Conservation (phyloP, 2,113 vertebrate species). For the Bombycilla garrulus region DNA sequence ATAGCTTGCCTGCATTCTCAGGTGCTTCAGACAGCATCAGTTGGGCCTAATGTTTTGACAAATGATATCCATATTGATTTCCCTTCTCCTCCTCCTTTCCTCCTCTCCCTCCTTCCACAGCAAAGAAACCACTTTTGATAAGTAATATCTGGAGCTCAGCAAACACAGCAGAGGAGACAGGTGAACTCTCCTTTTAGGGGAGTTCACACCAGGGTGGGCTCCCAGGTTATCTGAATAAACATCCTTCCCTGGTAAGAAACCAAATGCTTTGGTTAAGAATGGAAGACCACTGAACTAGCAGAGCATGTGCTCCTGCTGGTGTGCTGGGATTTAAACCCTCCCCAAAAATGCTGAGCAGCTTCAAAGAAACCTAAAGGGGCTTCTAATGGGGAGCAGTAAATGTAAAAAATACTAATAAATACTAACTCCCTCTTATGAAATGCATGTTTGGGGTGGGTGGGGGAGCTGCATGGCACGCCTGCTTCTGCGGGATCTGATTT, state of each 20-base stretch:
- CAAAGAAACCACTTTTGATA: neutral
- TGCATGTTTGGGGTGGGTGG: neutral
- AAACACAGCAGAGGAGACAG: neutral
- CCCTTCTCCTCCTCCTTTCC: neutral
- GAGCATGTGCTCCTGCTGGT: neutral
- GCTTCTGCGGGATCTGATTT: neutral
- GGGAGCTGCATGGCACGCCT: neutral
- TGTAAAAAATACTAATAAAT: neutral
- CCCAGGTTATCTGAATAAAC: neutral
- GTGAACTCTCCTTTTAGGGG: neutral
- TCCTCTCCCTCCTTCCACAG: neutral
- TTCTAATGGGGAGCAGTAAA: neutral
- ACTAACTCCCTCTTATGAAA: neutral
- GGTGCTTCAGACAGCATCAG: neutral
- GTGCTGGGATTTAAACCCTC: neutral
- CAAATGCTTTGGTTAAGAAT: neutral
- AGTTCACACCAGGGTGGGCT: neutral
- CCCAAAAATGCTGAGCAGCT: neutral
- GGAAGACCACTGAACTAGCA: neutral
- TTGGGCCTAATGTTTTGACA: neutral
- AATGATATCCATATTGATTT: neutral
- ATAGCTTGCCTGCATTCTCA: neutral
- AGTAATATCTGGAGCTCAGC: neutral
- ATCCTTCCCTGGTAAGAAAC: neutral
- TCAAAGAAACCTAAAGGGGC: neutral